Conservation (phyloP, 1,140 invertebrate species). For the Aculops lycopersici region DNA sequence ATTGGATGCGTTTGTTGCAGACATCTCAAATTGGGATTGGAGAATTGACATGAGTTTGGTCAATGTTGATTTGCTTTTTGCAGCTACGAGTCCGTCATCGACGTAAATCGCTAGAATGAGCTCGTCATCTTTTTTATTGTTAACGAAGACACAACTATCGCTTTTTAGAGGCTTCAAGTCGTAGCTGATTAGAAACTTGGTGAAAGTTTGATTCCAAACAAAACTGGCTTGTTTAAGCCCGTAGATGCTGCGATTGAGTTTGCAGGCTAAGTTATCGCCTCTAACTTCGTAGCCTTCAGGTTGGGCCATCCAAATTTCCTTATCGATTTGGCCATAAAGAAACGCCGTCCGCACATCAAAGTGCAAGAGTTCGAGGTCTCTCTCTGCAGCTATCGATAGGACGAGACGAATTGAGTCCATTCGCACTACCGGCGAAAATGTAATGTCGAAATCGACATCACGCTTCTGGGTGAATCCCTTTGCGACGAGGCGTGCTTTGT, state of each 20-base stretch:
- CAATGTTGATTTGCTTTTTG: slow-evolving; percentile 1
- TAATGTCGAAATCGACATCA: no score
- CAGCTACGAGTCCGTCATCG: slow-evolving; percentile 9
- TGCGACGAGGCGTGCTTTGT: no score
- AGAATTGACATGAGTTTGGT: slow-evolving; percentile 1
- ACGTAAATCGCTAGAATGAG: slow-evolving; percentile 9
- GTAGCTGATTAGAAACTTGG: slow-evolving; percentile 1
- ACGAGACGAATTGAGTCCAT: not conserved
- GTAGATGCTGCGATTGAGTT: slow-evolving; percentile 16
- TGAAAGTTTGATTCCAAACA: slow-evolving; percentile 15
- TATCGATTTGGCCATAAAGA: slow-evolving; percentile 16
- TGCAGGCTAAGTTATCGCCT: slow-evolving; percentile 10
- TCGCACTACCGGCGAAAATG: not conserved
- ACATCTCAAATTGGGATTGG: slow-evolving; percentile 1
- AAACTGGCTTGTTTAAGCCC: slow-evolving; percentile 17
- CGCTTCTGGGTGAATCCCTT: no score
- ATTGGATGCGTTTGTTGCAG: not conserved
- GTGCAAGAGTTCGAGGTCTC: slow-evolving; percentile 3
- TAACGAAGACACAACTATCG: no score
- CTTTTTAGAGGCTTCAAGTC: no score
- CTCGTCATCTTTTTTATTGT: not conserved
- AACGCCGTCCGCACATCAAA: slow-evolving; percentile 16
- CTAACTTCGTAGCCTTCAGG: slow-evolving; percentile 15
- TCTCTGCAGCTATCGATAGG: slow-evolving; percentile 1
- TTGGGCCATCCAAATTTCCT: slow-evolving; percentile 16